Conservation (phyloP, 2,797 vertebrate genomes). For the Enteromius fasciolatus region DNA sequence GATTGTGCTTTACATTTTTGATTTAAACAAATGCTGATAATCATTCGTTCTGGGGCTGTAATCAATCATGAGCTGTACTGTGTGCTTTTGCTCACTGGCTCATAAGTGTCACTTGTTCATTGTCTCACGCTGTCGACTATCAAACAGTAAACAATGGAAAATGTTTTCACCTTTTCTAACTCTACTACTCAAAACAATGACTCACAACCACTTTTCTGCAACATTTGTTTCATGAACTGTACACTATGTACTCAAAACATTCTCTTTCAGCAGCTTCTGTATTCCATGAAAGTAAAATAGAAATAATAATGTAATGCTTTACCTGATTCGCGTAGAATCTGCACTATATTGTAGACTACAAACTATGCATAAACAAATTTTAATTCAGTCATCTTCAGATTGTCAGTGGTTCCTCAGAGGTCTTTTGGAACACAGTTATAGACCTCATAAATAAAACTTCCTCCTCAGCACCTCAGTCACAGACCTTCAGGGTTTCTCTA, state of each 20-base stretch:
- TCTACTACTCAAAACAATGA: background rate
- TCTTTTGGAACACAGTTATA: conserved; percentile 28
- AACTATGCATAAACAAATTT: conserved; percentile 15
- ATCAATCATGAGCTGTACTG: background rate
- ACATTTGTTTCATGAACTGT: conserved; percentile 9
- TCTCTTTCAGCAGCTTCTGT: background rate
- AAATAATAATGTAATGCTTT: conserved; percentile 9
- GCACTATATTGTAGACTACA: background rate
- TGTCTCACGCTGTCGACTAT: background rate
- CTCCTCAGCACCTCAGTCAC: conserved; percentile 38
- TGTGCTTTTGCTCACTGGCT: background rate
- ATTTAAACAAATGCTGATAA: background rate
- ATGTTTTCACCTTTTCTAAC: background rate
- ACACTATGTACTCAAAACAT: background rate
- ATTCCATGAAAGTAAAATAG: background rate
- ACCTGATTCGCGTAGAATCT: background rate
- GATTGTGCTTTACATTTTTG: background rate
- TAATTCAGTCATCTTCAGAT: conserved; percentile 24
- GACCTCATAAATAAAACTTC: conserved; percentile 39
- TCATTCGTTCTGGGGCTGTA: background rate
- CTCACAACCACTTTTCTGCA: background rate
- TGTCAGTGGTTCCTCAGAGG: conserved; percentile 20
- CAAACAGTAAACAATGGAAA: background rate
- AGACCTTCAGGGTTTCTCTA: conserved; percentile 53
- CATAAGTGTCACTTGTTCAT: background rate